These are phyloP conservation scores for Suncus etruscus DNA, from an alignment of 2,113 vertebrate species.

Conservation along the genomic window DNA sequence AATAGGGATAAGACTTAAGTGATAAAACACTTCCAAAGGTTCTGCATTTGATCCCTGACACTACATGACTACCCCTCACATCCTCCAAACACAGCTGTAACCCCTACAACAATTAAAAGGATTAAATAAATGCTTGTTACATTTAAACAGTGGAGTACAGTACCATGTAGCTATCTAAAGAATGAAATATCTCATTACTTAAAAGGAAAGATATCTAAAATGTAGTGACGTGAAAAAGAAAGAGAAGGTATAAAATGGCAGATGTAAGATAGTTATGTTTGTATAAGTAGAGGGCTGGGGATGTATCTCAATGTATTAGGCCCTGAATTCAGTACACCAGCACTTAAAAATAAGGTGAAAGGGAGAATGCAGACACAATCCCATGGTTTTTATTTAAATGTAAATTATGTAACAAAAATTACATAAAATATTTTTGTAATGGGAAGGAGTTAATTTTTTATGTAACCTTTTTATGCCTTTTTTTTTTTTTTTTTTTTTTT, in stretches of 20 bases:
- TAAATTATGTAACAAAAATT: slow-evolving; percentile 42
- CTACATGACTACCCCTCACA: too few species aligned
- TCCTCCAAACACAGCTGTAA: too few species aligned
- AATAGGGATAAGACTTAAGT: neutral
- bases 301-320: neutral
- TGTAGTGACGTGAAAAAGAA: neutral
- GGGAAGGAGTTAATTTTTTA: neutral
- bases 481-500: slow-evolving; percentile 1
- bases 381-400: neutral
- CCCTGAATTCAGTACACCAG: too few species aligned
- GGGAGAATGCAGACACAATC: neutral
- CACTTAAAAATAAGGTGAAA: neutral
- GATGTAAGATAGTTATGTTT: slow-evolving; percentile 35
- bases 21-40: too few species aligned
- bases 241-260: neutral
- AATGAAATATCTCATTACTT: slow-evolving; percentile 44
- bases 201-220: slow-evolving; percentile 60
- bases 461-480: neutral
- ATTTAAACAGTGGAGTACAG: slow-evolving; percentile 44
- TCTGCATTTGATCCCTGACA: too few species aligned
- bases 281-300: slow-evolving; percentile 40
- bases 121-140: slow-evolving; percentile 54
- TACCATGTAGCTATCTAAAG: slow-evolving; percentile 55
- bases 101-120: neutral
- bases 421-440: slow-evolving; percentile 45